These are phyloP conservation scores for Ceryle rudis DNA, from an alignment of 2,797 vertebrate species.

Conservation along the genomic window DNA sequence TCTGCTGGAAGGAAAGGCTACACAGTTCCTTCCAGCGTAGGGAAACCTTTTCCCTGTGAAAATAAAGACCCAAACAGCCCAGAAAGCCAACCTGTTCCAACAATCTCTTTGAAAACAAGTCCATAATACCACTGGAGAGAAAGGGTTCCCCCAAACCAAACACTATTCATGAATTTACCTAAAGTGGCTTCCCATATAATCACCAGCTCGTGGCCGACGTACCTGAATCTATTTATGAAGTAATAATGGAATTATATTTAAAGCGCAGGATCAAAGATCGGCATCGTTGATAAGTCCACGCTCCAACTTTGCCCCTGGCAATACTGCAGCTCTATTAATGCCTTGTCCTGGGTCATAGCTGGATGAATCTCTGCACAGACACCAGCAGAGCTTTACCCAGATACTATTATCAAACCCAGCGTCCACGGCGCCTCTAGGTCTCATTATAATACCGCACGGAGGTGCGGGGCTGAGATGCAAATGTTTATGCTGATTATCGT, in stretches of 20 bases:
- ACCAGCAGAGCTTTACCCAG: conserved; percentile 70
- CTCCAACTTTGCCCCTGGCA: conserved; percentile 83
- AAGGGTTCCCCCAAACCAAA: conserved; percentile 77
- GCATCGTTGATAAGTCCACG: conserved; percentile 82
- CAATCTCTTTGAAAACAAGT: conserved; percentile 6
- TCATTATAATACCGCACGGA: background rate
- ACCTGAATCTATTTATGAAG: conserved; percentile 85
- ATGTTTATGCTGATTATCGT: background rate
- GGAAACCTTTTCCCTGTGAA: background rate
- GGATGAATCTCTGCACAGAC: conserved; percentile 80
- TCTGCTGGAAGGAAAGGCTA: background rate
- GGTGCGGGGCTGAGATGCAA: background rate
- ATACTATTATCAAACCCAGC: conserved; percentile 80
- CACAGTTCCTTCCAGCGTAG: background rate
- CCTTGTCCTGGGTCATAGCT: conserved; percentile 86
- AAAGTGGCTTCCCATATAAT: conserved; percentile 55
- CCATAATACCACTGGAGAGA: conserved; percentile 8
- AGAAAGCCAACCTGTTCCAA: background rate
- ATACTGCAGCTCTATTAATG: conserved; percentile 85
- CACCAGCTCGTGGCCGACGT: conserved; percentile 39
- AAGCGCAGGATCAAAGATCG: conserved; percentile 83
- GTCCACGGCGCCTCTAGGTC: conserved; percentile 69
- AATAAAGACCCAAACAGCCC: background rate
- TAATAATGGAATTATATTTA: conserved; percentile 91
- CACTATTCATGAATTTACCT: conserved; percentile 74